A percentile compares a stretch with the other conserved stretches of the same genome.
Evolutionary conservation across 2,113 vertebrate genomes (phyloP).

Genomic region (Ciconia stormi): DNA sequence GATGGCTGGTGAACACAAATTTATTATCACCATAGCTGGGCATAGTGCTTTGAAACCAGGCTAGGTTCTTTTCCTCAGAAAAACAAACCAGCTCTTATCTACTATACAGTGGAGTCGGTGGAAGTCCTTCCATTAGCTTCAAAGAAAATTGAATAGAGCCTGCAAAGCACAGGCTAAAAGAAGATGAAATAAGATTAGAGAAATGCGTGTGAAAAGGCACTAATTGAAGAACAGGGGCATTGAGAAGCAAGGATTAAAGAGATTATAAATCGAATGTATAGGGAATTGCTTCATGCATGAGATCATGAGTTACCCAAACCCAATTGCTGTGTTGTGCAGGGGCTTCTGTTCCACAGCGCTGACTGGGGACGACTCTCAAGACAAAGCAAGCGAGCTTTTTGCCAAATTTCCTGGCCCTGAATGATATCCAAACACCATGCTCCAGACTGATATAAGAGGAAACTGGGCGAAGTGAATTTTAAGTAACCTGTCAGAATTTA

Average conservation of each 20-base stretch:
- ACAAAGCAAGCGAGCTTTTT: not conserved
- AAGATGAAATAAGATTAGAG: constrained; percentile 23
- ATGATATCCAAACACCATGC: not conserved
- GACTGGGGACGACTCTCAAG: not conserved
- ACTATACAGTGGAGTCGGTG: not conserved
- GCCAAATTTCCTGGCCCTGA: not conserved
- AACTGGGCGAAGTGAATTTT: not conserved
- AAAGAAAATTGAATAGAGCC: not conserved
- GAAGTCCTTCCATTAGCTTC: not conserved
- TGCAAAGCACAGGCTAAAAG: not conserved
- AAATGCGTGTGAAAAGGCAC: not conserved
- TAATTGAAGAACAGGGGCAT: not conserved
- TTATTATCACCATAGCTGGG: not conserved
- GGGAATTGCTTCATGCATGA: not conserved
- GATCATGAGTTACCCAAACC: not conserved
- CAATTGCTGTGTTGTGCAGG: not conserved
- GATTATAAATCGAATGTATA: not conserved
- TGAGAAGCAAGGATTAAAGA: constrained; percentile 28
- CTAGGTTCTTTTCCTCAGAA: not conserved
- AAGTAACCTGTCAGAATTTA: not conserved
- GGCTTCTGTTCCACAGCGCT: not conserved
- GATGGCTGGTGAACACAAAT: not conserved
- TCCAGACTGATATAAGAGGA: not conserved
- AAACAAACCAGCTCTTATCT: not conserved
- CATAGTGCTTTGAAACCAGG: not conserved